These are phyloP conservation scores for Calidris pugnax DNA, from an alignment of 2,113 vertebrate genomes.

Conservation along the genomic window DNA sequence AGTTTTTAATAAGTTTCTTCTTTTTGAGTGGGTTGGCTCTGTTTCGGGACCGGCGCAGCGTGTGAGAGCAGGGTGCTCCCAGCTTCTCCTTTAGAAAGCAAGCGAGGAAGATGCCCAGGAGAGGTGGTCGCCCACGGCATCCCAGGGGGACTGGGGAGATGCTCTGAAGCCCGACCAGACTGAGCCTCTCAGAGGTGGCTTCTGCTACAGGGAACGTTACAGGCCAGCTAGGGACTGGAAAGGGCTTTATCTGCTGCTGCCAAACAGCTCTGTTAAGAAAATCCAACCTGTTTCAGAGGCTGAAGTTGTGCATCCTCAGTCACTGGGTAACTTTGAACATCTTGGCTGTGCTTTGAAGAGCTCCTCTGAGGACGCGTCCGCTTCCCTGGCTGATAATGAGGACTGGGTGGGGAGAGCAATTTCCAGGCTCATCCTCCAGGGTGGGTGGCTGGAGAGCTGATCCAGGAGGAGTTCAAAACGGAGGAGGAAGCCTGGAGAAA, in stretches of 20 bases:
- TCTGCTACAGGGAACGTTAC: not conserved
- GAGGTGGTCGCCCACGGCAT: rapidly evolving
- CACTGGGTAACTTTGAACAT: not conserved
- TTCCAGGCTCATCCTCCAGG: not conserved
- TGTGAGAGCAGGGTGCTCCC: not conserved
- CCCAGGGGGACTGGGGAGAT: rapidly evolving
- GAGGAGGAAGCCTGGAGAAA: not conserved
- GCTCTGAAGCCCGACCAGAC: not conserved
- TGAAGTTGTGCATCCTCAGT: not conserved
- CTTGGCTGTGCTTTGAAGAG: not conserved
- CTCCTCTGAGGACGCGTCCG: not conserved
- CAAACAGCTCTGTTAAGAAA: not conserved
- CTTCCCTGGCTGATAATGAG: not conserved
- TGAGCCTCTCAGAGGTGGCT: not conserved
- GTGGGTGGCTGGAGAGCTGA: not conserved
- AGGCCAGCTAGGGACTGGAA: not conserved
- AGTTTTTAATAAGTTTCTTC: not conserved
- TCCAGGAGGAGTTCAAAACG: not conserved
- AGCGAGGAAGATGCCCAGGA: not conserved
- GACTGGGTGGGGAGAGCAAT: not conserved
- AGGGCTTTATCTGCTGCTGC: not conserved
- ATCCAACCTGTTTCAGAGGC: not conserved
- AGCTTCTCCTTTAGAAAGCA: not conserved
- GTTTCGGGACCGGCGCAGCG: not conserved
- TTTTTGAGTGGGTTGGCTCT: not conserved